These are phyloP conservation scores for Indicator maculatus DNA, from an alignment of 2,113 vertebrate genomes.

Conservation along the genomic window DNA sequence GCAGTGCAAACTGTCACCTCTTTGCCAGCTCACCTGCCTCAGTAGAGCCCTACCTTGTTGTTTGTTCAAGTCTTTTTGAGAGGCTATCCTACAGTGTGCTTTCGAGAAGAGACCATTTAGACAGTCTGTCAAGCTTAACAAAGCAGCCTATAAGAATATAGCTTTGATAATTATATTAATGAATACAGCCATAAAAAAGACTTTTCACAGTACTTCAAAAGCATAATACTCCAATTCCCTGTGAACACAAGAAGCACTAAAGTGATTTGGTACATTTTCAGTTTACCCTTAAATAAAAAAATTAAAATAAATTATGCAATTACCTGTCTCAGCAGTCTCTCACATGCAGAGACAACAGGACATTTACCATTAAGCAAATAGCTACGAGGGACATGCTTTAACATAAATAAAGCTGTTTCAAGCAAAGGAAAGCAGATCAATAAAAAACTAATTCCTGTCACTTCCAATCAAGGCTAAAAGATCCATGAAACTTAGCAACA, in stretches of 20 bases:
- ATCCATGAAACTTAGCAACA: constrained; percentile 35
- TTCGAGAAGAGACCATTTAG: neutral
- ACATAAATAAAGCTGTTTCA: constrained; percentile 66
- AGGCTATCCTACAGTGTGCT: neutral
- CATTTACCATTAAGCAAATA: constrained; percentile 6
- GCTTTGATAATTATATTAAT: neutral
- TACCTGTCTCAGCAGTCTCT: neutral
- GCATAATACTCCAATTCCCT: neutral
- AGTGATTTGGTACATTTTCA: neutral
- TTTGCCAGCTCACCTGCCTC: neutral
- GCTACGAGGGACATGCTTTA: neutral
- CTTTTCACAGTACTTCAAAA: neutral
- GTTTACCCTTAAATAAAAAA: neutral
- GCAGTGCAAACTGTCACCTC: neutral
- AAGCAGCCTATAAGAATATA: neutral
- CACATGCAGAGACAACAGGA: neutral
- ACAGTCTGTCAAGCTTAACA: neutral
- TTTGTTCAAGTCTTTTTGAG: neutral
- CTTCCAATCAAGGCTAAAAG: constrained; percentile 47
- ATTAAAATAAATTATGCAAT: neutral
- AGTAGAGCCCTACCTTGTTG: neutral
- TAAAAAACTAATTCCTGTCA: constrained; percentile 58
- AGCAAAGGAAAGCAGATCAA: constrained; percentile 62
- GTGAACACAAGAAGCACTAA: neutral
- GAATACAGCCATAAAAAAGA: neutral